Evolutionary conservation across 2,888 invertebrate species (phyloP).

Genomic region (Pasiphila rectangulata): DNA sequence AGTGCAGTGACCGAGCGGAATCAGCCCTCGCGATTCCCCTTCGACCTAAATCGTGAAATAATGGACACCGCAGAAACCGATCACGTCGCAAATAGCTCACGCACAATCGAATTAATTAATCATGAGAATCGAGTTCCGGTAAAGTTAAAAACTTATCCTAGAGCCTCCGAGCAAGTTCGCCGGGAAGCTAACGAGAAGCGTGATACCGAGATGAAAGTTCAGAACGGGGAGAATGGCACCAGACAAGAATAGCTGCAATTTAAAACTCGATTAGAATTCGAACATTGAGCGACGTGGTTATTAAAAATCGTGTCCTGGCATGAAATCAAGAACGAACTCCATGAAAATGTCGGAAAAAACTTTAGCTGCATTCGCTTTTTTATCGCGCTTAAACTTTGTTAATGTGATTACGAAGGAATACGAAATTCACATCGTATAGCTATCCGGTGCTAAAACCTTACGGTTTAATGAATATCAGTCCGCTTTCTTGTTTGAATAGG

Average conservation of each 20-base stretch:
- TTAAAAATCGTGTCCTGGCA: slow-evolving; percentile 63
- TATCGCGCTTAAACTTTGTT: slow-evolving; percentile 30
- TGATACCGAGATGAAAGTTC: slow-evolving; percentile 72
- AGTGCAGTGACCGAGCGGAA: slow-evolving; percentile 70
- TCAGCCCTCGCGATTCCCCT: slow-evolving; percentile 57
- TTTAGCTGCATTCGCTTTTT: slow-evolving; percentile 41
- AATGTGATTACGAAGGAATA: slow-evolving; percentile 36
- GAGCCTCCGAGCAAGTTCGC: slow-evolving; percentile 68
- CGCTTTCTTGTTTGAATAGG: slow-evolving; percentile 33
- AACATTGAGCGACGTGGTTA: slow-evolving; percentile 68
- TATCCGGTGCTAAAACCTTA: slow-evolving; percentile 24
- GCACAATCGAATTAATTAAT: slow-evolving; percentile 80
- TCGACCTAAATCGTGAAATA: slow-evolving; percentile 70
- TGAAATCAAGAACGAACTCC: slow-evolving; percentile 43
- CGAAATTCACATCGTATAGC: slow-evolving; percentile 7
- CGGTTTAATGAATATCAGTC: slow-evolving; percentile 28
- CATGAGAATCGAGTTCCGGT: slow-evolving; percentile 64
- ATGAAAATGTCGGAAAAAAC: slow-evolving; percentile 41
- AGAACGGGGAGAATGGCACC: slow-evolving; percentile 56
- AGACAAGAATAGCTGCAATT: slow-evolving; percentile 79
- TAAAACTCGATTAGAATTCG: slow-evolving; percentile 80
- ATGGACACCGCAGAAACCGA: slow-evolving; percentile 64
- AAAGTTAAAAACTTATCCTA: slow-evolving; percentile 74
- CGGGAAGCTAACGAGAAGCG: slow-evolving; percentile 77
- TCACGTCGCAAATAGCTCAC: slow-evolving; percentile 67